Evolutionary conservation across 2,113 vertebrate genomes (phyloP), one percentile per base, ranked within the genome.

Genomic region (Pseudorectes ferrugineus): DNA sequence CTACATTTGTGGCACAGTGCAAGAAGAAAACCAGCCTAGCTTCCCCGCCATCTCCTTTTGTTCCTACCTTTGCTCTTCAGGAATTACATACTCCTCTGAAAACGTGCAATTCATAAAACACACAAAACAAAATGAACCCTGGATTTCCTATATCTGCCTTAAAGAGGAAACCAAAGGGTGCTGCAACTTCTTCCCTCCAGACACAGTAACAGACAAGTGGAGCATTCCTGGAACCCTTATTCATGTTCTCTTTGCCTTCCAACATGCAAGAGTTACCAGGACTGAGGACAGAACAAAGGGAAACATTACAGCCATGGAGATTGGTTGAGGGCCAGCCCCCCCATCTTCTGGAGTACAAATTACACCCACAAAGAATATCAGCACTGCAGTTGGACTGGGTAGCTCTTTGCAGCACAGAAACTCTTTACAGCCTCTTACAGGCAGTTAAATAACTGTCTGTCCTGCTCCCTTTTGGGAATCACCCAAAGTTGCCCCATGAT

Each of bases 221-320:
- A 85, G 54, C 86, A 87, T 65, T 96, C 92, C 88, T 88, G 33
- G 54, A 95, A 91, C 36, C 36, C 79, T 48, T n/a, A 83, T 94
- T 94, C 63, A 52, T 5, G 2, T 63, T 81, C 87, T 73, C 35
- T 88, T 67, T 71, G 52, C 42, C 86, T 95, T 88, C 78, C 94
- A 95, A 93, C 45, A 88, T 36, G 85, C 85, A 85, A 83, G 66
- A 75, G 29, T 88, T 89, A 89, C 25, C 65, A 96, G 70, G 80
- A 95, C 35, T 70, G 46, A 96, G 70, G 79, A 95, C 89, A 94
- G 18, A 85, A 97, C 93, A 96, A 73, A 96, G 85, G 89, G 71
- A 89, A 96, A 95, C 48, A 75, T 51, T 92, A 95, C 91, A 98
- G 97, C 92, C 95, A 92, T 72, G 94, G 87, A 96, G 90, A 94